Percentiles rank a stretch among this genome's conserved stretches.
phyloP scores from a whole-genome alignment of 2,888 invertebrate species.

The Hymenopus coronatus region DNA sequence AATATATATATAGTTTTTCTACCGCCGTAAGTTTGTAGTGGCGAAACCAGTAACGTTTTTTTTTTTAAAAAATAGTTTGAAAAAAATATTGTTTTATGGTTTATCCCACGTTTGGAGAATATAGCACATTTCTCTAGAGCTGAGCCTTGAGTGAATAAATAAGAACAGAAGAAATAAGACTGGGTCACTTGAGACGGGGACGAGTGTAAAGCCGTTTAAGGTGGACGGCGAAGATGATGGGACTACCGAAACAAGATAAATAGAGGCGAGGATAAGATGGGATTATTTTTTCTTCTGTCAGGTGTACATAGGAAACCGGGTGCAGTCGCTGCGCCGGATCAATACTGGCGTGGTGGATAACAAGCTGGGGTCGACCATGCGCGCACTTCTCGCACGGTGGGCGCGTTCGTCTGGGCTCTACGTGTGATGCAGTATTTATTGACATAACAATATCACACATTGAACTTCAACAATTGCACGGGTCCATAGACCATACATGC shows the following conservation, averaged over 20 bases:
- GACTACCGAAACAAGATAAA: neutral
- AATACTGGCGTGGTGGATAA: neutral
- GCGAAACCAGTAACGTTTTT: no score
- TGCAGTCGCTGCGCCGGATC: neutral
- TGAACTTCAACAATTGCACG: no score
- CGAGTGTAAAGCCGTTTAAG: neutral
- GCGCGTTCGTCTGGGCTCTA: neutral
- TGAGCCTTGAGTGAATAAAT: neutral
- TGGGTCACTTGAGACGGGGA: neutral
- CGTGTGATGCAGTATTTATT: no score
- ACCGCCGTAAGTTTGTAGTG: no score
- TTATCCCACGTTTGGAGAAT: no score
- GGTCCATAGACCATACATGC: no score
- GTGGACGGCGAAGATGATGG: neutral
- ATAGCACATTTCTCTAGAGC: no score
- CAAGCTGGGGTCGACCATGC: neutral
- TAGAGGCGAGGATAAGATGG: neutral
- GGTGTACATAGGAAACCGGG: neutral
- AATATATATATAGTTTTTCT: no score
- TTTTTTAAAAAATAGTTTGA: no score
- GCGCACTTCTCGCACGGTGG: neutral
- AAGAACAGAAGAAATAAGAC: neutral
- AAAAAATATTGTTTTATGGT: no score
- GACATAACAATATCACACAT: no score
- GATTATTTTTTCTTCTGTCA: neutral